Evolutionary conservation across 2,888 invertebrate genomes (phyloP), one percentile per base, ranked within the genome.

Genomic region (Morinoia aosen): DNA sequence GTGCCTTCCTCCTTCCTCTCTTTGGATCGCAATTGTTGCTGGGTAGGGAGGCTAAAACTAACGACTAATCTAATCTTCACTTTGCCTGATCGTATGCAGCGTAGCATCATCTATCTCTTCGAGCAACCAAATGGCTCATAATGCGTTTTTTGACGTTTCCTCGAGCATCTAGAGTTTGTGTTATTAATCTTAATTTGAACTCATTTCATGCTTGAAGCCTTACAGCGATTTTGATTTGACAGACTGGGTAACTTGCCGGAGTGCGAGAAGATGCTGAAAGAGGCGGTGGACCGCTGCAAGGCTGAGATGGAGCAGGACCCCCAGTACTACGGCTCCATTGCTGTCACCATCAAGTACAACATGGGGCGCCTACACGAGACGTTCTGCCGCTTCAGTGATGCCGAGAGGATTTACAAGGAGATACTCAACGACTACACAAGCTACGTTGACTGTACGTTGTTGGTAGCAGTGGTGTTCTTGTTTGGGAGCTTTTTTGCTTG

Each of bases 371-470:
- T 99, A 7, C 98, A 99, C 97, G 99, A 99, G 97, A 98, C 99
- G 0, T 98, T 99, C 95, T 99, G 99, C 97, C 98, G 98, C 95
- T 99, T 98, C 97, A 99, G 99, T 97, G 98, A 98, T 97, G 99
- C 99, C 0, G 99, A 99, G 97, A 98, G 98, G 97, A 97, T 99
- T 0, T 99, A 99, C 97, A 99, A 99, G 97, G 99, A 99, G 97
- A 99, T 99, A 97, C 98, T 99, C 95, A 98, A 99, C 97, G 99
- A 99, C 97, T 99, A 99, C 98, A 99, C 99, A 0, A 99, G 99
- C 97, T 99, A 99, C 97, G 98, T 99, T 57, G 99, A 99, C 97
- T 99, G 99, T 96, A 97, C 97, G 97, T 97, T 56, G 58, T 19
- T 14, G 91, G 48, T 19, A 48, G 94, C 57, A 48, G 61, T 61